Evolutionary conservation across 2,113 vertebrate genomes (phyloP).

Genomic region (Etheostoma spectabile): DNA sequence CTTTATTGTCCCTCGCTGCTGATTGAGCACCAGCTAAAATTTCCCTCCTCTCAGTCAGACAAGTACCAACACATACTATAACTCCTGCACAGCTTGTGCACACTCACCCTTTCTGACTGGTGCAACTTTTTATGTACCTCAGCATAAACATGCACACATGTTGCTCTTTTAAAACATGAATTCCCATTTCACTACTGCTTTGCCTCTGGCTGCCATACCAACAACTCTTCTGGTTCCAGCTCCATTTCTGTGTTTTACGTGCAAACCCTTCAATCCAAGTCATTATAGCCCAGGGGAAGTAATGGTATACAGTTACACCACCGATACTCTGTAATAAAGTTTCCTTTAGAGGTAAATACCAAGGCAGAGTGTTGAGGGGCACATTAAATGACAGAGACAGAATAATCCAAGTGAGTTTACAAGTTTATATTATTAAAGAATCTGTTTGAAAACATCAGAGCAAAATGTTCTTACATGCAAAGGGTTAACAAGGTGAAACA

Average conservation of each 20-base stretch:
- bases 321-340: slow-evolving; percentile 82
- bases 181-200: slow-evolving; percentile 28
- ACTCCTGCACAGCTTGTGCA: slow-evolving; percentile 9
- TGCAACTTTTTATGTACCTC: slow-evolving; percentile 34
- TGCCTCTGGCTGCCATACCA: slow-evolving; percentile 45
- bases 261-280: slow-evolving; percentile 75
- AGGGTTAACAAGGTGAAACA: slow-evolving; percentile 66
- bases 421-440: not conserved
- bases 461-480: slow-evolving; percentile 14
- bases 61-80: slow-evolving; percentile 76
- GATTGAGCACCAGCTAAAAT: slow-evolving; percentile 72
- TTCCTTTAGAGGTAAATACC: slow-evolving; percentile 69
- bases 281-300: slow-evolving; percentile 79
- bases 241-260: slow-evolving; percentile 59
- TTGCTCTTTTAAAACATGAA: slow-evolving; percentile 43
- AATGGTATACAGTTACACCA: slow-evolving; percentile 79
- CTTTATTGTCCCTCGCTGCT: slow-evolving; percentile 70
- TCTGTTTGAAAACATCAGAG: slow-evolving; percentile 6
- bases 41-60: slow-evolving; percentile 49
- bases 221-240: slow-evolving; percentile 49
- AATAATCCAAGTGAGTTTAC: no score
- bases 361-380: slow-evolving; percentile 42
- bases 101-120: not conserved
- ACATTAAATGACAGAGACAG: slow-evolving; percentile 27
- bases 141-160: slow-evolving; percentile 33